Percentiles rank a stretch among this genome's conserved stretches.
phyloP scores from a whole-genome alignment of 1,140 invertebrate species.

The Oncopodura yosiiana region DNA sequence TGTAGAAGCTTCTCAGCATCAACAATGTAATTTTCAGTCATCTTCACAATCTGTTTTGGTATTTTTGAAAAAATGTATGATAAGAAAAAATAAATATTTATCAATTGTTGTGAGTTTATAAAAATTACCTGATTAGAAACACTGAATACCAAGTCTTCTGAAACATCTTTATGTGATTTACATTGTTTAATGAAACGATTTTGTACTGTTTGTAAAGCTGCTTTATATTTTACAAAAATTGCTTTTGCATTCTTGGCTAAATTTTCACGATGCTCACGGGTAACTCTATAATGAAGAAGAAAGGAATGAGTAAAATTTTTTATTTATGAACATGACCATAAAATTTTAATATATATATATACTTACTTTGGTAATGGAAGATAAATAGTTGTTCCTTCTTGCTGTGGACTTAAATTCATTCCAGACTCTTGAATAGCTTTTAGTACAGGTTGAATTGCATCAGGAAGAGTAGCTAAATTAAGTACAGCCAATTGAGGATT shows the following conservation, averaged over 20 bases:
- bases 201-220: constrained; percentile 65
- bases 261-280: constrained; percentile 78
- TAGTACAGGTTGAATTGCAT: constrained; percentile 65
- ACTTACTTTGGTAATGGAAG: constrained; percentile 76
- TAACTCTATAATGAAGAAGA: constrained; percentile 53
- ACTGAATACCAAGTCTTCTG: constrained; percentile 55
- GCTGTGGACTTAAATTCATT: constrained; percentile 87
- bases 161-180: constrained; percentile 51
- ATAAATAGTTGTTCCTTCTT: constrained; percentile 81
- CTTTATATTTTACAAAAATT: constrained; percentile 66
- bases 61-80: not conserved
- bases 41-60: constrained; percentile 47
- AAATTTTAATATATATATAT: not conserved
- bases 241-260: constrained; percentile 77
- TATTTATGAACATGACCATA: not conserved
- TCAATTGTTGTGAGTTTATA: not conserved
- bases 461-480: constrained; percentile 71
- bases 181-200: constrained; percentile 59
- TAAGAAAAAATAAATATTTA: not conserved
- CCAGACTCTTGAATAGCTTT: constrained; percentile 65
- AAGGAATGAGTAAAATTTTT: not conserved
- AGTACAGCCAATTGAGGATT: constrained; percentile 75
- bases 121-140: constrained; percentile 49
- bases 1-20: constrained; percentile 58
- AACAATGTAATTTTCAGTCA: constrained; percentile 54